phyloP scores from a whole-genome alignment of 2,888 invertebrate species.

The Nymphalis c-album region DNA sequence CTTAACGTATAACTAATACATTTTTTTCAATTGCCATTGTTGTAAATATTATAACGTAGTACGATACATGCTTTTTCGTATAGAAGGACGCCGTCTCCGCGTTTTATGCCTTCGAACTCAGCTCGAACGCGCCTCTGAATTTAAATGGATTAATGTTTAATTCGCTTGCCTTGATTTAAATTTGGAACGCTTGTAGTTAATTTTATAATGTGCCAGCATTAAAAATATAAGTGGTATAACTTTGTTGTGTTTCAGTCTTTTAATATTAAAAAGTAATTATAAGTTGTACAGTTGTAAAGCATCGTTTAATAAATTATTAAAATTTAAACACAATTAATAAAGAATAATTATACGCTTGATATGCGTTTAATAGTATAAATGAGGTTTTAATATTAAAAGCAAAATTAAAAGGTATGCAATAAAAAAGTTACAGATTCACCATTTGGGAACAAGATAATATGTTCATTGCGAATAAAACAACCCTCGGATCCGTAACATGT shows the following conservation, averaged over 20 bases:
- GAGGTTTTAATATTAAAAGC: conserved; percentile 1
- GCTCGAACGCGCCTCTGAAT: conserved; percentile 60
- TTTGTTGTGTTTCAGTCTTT: too few species aligned
- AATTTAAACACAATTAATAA: not conserved
- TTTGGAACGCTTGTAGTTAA: conserved; percentile 24
- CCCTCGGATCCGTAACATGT: conserved; percentile 23
- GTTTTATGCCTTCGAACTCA: conserved; percentile 66
- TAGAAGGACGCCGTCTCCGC: conserved; percentile 60
- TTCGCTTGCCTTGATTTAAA: conserved; percentile 43
- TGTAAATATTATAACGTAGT: conserved; percentile 4
- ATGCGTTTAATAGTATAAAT: not conserved
- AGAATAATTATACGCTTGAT: not conserved
- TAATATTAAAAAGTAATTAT: too few species aligned
- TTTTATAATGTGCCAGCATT: conserved; percentile 13
- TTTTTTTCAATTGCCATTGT: not conserved
- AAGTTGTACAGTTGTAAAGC: too few species aligned
- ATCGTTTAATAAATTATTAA: conserved; percentile 3
- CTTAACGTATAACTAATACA: too few species aligned
- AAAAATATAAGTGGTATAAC: too few species aligned
- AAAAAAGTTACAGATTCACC: conserved; percentile 27
- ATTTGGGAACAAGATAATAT: conserved; percentile 33
- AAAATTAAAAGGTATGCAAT: conserved; percentile 18
- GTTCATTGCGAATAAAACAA: conserved; percentile 32
- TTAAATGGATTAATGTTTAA: conserved; percentile 61
- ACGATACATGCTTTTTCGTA: conserved; percentile 64